Percentiles rank a stretch among this genome's conserved stretches.
Conservation (phyloP, 2,113 vertebrate genomes). For the Osmerus mordax region DNA sequence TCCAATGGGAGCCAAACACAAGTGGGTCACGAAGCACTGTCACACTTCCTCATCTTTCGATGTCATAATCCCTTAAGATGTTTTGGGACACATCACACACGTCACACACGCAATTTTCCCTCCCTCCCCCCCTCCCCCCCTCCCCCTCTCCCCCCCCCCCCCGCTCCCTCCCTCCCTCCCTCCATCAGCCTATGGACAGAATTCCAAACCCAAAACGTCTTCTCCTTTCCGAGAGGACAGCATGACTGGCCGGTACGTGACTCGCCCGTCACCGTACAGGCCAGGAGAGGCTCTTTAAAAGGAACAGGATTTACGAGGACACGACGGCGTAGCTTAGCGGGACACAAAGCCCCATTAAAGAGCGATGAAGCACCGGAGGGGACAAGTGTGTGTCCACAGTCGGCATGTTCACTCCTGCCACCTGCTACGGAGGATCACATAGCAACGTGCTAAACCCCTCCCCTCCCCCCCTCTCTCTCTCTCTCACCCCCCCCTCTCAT, state of each 20-base stretch:
- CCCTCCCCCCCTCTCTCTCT: background rate
- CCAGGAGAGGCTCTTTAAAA: background rate
- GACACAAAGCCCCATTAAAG: conserved; percentile 4
- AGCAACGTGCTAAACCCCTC: background rate
- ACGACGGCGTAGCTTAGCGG: background rate
- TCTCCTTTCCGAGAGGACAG: background rate
- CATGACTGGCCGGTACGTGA: background rate
- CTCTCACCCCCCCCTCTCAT: background rate
- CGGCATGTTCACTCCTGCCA: background rate
- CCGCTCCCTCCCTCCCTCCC: background rate
- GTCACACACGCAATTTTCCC: background rate
- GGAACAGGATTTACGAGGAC: background rate
- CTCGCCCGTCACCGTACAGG: background rate
- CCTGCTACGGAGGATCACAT: background rate
- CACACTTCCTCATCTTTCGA: background rate
- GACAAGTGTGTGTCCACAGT: background rate
- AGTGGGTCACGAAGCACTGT: background rate
- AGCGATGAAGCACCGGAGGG: background rate
- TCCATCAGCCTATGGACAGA: no score
- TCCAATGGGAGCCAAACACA: background rate
- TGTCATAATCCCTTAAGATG: background rate
- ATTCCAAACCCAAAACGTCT: background rate
- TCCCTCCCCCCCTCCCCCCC: background rate
- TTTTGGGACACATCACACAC: background rate
- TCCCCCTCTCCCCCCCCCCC: background rate